Evolutionary conservation across 2,113 vertebrate species (phyloP).

Genomic region (Ammodytes marinus): DNA sequence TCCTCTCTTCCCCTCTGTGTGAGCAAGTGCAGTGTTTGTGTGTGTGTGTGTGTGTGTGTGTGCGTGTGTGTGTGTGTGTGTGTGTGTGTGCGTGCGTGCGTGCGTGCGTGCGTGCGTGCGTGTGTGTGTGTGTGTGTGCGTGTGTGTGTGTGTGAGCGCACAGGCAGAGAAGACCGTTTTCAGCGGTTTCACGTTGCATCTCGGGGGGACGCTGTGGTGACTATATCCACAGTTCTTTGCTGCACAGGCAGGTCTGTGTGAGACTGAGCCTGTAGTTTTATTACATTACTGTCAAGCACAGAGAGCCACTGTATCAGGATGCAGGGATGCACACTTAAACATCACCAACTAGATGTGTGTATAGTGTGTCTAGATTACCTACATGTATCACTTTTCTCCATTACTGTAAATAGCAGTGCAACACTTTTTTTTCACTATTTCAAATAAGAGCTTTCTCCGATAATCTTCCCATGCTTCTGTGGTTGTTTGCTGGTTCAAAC

Average conservation of each 20-base stretch:
- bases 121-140: neutral
- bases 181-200: slow-evolving; percentile 73
- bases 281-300: slow-evolving; percentile 75
- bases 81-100: slow-evolving; percentile 10
- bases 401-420: neutral
- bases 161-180: slow-evolving; percentile 52
- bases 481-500: neutral
- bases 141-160: neutral
- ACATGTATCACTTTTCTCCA: neutral
- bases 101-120: slow-evolving; percentile 2
- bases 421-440: neutral
- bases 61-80: slow-evolving; percentile 12
- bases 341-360: slow-evolving; percentile 7
- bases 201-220: slow-evolving; percentile 70
- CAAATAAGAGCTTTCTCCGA: neutral
- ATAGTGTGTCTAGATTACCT: neutral
- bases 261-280: slow-evolving; percentile 70
- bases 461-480: neutral
- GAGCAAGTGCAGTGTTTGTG: slow-evolving; percentile 41
- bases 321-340: slow-evolving; percentile 50
- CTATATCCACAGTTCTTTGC: slow-evolving; percentile 76
- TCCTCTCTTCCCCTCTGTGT: slow-evolving; percentile 33
- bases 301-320: slow-evolving; percentile 62
- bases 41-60: slow-evolving; percentile 25
- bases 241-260: slow-evolving; percentile 75